Conservation (phyloP, 2,888 invertebrate species). For the Oligia strigilis region DNA sequence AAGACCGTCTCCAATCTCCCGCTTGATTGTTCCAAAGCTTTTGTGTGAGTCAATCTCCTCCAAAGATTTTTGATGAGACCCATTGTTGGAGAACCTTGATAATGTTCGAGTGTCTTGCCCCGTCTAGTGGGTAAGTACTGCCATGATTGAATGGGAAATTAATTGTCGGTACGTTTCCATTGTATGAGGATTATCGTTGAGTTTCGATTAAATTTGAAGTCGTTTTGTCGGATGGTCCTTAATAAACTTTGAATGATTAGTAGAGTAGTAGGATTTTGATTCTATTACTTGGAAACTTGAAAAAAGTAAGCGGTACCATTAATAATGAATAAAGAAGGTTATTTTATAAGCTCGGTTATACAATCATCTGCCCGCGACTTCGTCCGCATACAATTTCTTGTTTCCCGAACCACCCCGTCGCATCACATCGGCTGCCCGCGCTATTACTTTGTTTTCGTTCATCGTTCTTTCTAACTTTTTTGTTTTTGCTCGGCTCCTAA, state of each 20-base stretch:
- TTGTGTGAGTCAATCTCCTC: slow-evolving; percentile 77
- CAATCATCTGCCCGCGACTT: neutral
- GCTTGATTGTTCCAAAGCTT: slow-evolving; percentile 78
- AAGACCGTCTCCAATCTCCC: slow-evolving; percentile 80
- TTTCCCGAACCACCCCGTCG: neutral
- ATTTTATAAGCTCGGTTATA: neutral
- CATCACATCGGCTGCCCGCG: neutral
- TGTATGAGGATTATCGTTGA: slow-evolving; percentile 33
- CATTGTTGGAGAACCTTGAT: slow-evolving; percentile 68
- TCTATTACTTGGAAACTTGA: neutral
- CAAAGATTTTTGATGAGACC: slow-evolving; percentile 70
- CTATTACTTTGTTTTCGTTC: neutral
- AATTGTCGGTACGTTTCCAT: slow-evolving; percentile 67
- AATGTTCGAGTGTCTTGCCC: slow-evolving; percentile 24
- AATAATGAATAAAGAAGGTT: neutral
- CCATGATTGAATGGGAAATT: slow-evolving; percentile 61
- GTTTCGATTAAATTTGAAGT: slow-evolving; percentile 9
- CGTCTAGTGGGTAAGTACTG: slow-evolving; percentile 12
- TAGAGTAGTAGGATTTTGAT: neutral
- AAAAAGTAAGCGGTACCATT: neutral
- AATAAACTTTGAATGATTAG: slow-evolving; percentile 3
- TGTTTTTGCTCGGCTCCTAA: neutral
- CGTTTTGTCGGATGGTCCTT: slow-evolving; percentile 11
- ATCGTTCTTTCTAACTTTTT: neutral
- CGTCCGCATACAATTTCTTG: neutral